Evolutionary conservation across 2,797 vertebrate genomes (phyloP).

Genomic region (Leptodactylus fallax): DNA sequence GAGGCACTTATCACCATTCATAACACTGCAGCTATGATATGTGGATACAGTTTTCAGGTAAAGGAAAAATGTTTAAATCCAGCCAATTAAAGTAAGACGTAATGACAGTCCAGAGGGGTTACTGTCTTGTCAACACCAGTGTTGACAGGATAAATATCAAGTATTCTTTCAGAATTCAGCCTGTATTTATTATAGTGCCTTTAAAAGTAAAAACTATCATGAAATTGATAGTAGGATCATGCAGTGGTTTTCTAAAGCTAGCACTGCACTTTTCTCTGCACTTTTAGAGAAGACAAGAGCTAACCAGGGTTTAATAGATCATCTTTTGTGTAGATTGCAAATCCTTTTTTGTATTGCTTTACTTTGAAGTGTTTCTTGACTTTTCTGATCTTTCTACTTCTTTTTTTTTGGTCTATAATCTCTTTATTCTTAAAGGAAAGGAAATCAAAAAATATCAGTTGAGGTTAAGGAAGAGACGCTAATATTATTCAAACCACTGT

Average conservation of each 20-base stretch:
- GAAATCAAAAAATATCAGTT: slow-evolving; percentile 44
- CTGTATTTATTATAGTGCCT: slow-evolving; percentile 35
- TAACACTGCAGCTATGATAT: slow-evolving; percentile 39
- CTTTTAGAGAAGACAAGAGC: slow-evolving; percentile 45
- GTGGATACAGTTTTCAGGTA: slow-evolving; percentile 41
- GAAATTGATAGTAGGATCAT: slow-evolving; percentile 46
- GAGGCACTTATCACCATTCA: slow-evolving; percentile 53
- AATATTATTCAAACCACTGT: slow-evolving; percentile 47
- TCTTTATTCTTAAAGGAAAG: slow-evolving; percentile 42
- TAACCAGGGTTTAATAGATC: slow-evolving; percentile 59
- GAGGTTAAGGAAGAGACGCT: slow-evolving; percentile 39
- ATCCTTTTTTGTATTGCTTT: slow-evolving; percentile 58
- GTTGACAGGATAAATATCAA: slow-evolving; percentile 20
- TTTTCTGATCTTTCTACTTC: slow-evolving; percentile 51
- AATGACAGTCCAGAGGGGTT: slow-evolving; percentile 23
- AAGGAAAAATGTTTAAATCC: slow-evolving; percentile 40
- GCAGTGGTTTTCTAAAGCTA: slow-evolving; percentile 33
- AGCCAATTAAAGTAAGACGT: slow-evolving; percentile 38
- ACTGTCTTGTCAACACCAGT: slow-evolving; percentile 36
- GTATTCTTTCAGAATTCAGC: slow-evolving; percentile 16
- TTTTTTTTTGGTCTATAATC: slow-evolving; percentile 49
- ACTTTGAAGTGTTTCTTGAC: slow-evolving; percentile 57
- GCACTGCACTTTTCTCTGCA: slow-evolving; percentile 15
- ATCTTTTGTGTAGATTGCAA: slow-evolving; percentile 57
- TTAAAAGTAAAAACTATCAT: slow-evolving; percentile 28